Percentiles rank a stretch among this genome's conserved stretches.
Conservation (phyloP, 2,113 vertebrate genomes). For the Poecile atricapillus region DNA sequence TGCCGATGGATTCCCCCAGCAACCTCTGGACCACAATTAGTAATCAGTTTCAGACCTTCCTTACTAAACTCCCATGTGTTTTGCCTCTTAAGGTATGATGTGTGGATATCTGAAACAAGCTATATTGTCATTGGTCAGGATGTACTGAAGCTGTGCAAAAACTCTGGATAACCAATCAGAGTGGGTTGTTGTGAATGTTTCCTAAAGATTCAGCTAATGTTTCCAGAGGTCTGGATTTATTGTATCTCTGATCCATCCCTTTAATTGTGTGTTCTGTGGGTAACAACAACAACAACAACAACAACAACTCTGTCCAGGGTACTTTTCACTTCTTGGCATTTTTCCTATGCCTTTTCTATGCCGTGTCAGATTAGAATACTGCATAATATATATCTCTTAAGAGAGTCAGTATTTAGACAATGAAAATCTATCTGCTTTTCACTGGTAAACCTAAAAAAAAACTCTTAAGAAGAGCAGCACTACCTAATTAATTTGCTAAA, state of each 20-base stretch:
- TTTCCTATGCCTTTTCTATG: not conserved
- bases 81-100: constrained; percentile 92
- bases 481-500: not conserved
- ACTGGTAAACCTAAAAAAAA: not conserved
- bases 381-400: not conserved
- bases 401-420: not conserved
- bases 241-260: not conserved
- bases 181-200: not conserved
- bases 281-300: not conserved
- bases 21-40: constrained; percentile 98
- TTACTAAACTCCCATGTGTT: constrained; percentile 92
- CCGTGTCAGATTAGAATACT: not conserved
- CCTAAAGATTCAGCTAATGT: not conserved
- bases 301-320: not conserved
- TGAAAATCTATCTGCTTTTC: not conserved
- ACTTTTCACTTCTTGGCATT: not conserved
- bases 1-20: constrained; percentile 98
- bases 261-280: not conserved
- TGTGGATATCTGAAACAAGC: not conserved
- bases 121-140: not conserved
- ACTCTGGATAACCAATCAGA: not conserved
- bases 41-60: constrained; percentile 98
- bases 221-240: not conserved
- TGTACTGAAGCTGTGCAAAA: not conserved
- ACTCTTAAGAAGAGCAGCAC: not conserved